These are phyloP conservation scores for Spodoptera exigua DNA, from an alignment of 2,888 invertebrate genomes.

Conservation along the genomic window DNA sequence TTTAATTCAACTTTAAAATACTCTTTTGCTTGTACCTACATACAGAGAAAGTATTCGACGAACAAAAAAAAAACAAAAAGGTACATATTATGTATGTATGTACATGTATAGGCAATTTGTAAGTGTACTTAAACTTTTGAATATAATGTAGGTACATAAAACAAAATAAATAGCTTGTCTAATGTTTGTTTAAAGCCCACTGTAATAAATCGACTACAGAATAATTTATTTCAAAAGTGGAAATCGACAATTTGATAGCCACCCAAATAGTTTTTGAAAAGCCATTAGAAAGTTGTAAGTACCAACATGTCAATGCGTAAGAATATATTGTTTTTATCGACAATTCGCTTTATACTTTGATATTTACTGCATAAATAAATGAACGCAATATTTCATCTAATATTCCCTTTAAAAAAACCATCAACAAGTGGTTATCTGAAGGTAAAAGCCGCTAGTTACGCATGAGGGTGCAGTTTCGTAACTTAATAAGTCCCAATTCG, in stretches of 20 bases:
- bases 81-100: neutral
- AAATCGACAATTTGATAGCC: slow-evolving; percentile 7
- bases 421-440: too few relatives aligned
- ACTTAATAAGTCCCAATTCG: too few relatives aligned
- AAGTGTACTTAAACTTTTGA: slow-evolving; percentile 2
- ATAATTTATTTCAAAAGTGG: slow-evolving; percentile 20
- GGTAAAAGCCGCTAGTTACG: too few relatives aligned
- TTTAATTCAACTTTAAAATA: too few relatives aligned
- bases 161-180: slow-evolving; percentile 16
- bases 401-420: too few relatives aligned
- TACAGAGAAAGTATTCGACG: too few relatives aligned
- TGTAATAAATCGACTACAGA: slow-evolving; percentile 27
- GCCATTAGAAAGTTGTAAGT: slow-evolving; percentile 20
- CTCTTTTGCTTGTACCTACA: too few relatives aligned
- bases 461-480: too few relatives aligned
- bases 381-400: too few relatives aligned
- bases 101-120: too few relatives aligned
- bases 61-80: too few relatives aligned
- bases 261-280: slow-evolving; percentile 13
- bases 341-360: neutral
- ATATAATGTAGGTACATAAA: slow-evolving; percentile 16
- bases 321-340: slow-evolving; percentile 3
- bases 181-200: slow-evolving; percentile 25
- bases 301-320: slow-evolving; percentile 3
- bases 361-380: slow-evolving; percentile 5